These are phyloP conservation scores for Drosophila sturtevanti DNA, from an alignment of 1,140 invertebrate genomes.

Conservation along the genomic window DNA sequence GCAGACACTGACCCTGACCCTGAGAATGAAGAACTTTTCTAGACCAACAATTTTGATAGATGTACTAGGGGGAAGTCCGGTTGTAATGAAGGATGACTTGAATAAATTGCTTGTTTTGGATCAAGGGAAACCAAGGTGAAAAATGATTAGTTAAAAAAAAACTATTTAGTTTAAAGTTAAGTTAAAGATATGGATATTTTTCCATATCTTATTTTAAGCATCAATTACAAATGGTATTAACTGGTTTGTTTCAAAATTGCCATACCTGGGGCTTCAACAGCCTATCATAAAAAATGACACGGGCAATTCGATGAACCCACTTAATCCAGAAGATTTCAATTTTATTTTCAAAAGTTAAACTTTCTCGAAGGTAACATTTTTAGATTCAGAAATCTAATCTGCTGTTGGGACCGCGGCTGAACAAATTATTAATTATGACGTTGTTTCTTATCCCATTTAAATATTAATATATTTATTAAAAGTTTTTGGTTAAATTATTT, in stretches of 20 bases:
- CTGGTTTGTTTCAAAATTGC: background rate
- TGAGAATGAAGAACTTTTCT: constrained; percentile 23
- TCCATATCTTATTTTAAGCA: too few species aligned
- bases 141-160: background rate
- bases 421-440: too few species aligned
- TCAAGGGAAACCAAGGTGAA: background rate
- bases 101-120: background rate
- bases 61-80: constrained; percentile 31
- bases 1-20: constrained; percentile 44
- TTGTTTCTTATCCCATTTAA: too few species aligned
- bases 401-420: too few species aligned
- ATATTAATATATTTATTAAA: too few species aligned
- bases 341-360: too few species aligned
- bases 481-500: too few species aligned
- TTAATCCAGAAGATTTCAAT: too few species aligned
- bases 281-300: background rate
- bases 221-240: background rate
- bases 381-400: too few species aligned
- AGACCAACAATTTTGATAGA: constrained; percentile 13
- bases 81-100: constrained; percentile 13
- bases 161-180: background rate
- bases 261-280: background rate
- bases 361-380: too few species aligned
- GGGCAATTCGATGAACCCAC: too few species aligned
- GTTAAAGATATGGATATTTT: background rate